phyloP scores from a whole-genome alignment of 2,888 invertebrate species.

The Pachycephus smyrnensis region DNA sequence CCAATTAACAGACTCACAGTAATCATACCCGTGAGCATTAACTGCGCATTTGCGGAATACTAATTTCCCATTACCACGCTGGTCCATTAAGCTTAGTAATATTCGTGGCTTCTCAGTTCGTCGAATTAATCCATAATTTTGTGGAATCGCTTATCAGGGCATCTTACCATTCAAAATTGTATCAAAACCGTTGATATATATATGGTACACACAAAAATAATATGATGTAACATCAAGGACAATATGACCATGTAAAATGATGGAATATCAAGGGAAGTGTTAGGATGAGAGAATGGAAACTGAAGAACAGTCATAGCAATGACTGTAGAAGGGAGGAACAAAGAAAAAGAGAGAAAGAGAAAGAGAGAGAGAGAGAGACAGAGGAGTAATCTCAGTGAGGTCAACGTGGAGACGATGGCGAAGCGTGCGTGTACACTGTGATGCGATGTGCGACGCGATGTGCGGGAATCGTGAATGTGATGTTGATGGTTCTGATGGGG shows the following conservation, averaged over 20 bases:
- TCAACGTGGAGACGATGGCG: neutral
- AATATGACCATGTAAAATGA: neutral
- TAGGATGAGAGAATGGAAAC: neutral
- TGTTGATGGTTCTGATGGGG: constrained; percentile 66
- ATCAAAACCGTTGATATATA: neutral
- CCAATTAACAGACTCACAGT: neutral
- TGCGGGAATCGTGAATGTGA: constrained; percentile 62
- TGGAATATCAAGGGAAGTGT: neutral
- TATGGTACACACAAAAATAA: neutral
- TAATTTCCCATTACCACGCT: neutral
- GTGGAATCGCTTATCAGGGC: neutral
- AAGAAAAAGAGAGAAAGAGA: constrained; percentile 1
- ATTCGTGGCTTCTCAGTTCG: neutral
- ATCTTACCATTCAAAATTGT: neutral
- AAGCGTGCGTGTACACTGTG: constrained; percentile 30
- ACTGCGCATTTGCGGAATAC: neutral
- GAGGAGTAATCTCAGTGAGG: constrained; percentile 11
- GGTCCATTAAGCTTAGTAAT: neutral
- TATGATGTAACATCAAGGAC: neutral
- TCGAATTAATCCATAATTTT: neutral
- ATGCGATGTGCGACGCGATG: constrained; percentile 57
- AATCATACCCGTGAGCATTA: neutral
- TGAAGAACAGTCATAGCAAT: neutral
- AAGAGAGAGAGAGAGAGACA: constrained; percentile 9
- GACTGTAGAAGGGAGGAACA: neutral